Percentiles rank a stretch among this genome's conserved stretches.
phyloP scores from a whole-genome alignment of 2,113 vertebrate genomes.

The Vidua chalybeata region DNA sequence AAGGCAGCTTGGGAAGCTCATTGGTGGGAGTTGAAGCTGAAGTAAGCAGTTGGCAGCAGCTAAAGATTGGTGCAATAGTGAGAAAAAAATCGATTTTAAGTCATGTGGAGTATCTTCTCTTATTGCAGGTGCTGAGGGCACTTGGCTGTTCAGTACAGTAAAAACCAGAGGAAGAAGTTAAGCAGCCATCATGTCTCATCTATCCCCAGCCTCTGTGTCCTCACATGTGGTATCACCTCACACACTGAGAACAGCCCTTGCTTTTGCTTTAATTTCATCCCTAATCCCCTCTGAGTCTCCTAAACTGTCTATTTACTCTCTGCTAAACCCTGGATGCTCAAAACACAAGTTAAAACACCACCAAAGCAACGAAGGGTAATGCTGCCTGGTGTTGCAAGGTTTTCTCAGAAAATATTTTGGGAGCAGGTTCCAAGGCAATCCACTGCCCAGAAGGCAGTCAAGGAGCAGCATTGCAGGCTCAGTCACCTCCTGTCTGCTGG shows the following conservation, averaged over 20 bases:
- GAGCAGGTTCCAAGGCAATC: not conserved
- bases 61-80: not conserved
- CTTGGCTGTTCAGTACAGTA: not conserved
- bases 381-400: not conserved
- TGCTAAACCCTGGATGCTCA: not conserved
- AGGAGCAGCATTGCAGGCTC: not conserved
- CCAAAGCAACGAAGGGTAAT: not conserved
- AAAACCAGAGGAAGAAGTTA: not conserved
- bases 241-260: not conserved
- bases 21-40: not conserved
- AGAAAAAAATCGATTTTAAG: not conserved
- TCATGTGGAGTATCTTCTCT: not conserved
- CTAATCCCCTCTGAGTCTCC: not conserved
- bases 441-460: not conserved
- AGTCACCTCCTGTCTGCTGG: not conserved
- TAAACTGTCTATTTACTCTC: not conserved
- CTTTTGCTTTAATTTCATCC: conserved; percentile 5
- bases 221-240: not conserved
- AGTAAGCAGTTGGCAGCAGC: not conserved
- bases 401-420: not conserved
- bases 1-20: not conserved
- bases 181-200: not conserved
- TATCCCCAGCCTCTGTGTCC: not conserved
- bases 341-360: not conserved
- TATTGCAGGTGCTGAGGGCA: not conserved